Percentiles rank a stretch among this genome's conserved stretches.
These are phyloP conservation scores for Trichonephila inaurata DNA, from an alignment of 1,140 invertebrate genomes.

Conservation along the genomic window DNA sequence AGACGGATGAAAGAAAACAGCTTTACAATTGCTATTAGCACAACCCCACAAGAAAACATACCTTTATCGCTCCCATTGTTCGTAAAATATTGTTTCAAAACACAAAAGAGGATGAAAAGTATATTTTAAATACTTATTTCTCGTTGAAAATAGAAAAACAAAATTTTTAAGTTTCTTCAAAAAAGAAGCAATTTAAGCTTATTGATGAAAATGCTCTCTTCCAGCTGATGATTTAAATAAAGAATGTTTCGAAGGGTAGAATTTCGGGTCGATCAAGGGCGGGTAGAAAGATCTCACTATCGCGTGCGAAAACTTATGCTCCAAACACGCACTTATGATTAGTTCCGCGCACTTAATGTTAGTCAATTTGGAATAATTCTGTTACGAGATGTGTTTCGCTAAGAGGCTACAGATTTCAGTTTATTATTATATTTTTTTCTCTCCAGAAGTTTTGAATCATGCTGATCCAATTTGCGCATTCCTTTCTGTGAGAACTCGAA, in stretches of 20 bases:
- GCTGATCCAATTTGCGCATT: conserved; percentile 23
- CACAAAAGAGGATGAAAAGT: too few species aligned
- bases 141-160: neutral
- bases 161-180: neutral
- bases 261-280: conserved; percentile 55
- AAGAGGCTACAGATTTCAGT: conserved; percentile 37
- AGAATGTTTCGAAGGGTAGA: neutral
- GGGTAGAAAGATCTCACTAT: conserved; percentile 11
- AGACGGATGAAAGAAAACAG: too few species aligned
- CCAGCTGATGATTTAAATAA: conserved; percentile 25
- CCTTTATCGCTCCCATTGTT: neutral
- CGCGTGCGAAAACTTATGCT: conserved; percentile 24
- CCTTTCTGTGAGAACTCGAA: conserved; percentile 16
- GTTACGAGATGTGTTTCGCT: conserved; percentile 34
- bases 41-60: neutral
- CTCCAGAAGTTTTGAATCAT: neutral
- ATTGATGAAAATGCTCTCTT: conserved; percentile 16
- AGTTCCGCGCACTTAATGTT: conserved; percentile 64
- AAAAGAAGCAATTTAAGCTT: neutral
- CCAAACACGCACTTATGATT: conserved; percentile 59
- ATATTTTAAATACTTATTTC: neutral
- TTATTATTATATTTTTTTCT: neutral
- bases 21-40: too few species aligned
- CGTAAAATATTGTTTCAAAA: too few species aligned
- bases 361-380: conserved; percentile 56